Percentiles rank a stretch among this genome's conserved stretches.
Conservation (phyloP, 2,113 vertebrate species). For the Ellobius talpinus region DNA sequence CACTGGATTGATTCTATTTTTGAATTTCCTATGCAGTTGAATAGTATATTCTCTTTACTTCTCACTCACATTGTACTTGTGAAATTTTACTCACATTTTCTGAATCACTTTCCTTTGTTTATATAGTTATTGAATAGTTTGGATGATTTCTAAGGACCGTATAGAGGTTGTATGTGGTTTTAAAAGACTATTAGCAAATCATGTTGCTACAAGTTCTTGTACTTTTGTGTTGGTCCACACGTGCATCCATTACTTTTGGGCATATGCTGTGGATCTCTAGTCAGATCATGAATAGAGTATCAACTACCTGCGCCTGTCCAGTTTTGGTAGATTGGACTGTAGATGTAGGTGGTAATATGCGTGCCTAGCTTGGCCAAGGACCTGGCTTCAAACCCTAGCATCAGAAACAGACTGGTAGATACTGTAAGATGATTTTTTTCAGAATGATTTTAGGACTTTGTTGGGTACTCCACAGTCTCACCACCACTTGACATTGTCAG, state of each 20-base stretch:
- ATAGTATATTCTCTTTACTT: constrained; percentile 8
- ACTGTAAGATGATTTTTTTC: background rate
- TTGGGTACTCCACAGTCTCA: background rate
- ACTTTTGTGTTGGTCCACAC: background rate
- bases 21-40: background rate
- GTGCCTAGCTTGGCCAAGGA: background rate
- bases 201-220: background rate
- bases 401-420: background rate
- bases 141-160: constrained; percentile 4
- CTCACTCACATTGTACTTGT: constrained; percentile 20
- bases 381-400: background rate
- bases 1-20: constrained; percentile 37
- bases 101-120: background rate
- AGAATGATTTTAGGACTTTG: constrained; percentile 37
- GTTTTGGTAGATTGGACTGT: background rate
- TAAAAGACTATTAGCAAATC: background rate
- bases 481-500: background rate
- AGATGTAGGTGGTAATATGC: background rate
- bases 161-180: background rate
- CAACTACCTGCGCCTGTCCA: background rate
- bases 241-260: background rate
- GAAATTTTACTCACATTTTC: background rate
- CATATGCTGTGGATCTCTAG: background rate
- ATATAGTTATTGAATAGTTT: background rate
- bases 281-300: background rate